Percentiles rank a stretch among this genome's conserved stretches.
These are phyloP conservation scores for Candidula unifasciata DNA, from an alignment of 2,888 invertebrate species.

Conservation along the genomic window DNA sequence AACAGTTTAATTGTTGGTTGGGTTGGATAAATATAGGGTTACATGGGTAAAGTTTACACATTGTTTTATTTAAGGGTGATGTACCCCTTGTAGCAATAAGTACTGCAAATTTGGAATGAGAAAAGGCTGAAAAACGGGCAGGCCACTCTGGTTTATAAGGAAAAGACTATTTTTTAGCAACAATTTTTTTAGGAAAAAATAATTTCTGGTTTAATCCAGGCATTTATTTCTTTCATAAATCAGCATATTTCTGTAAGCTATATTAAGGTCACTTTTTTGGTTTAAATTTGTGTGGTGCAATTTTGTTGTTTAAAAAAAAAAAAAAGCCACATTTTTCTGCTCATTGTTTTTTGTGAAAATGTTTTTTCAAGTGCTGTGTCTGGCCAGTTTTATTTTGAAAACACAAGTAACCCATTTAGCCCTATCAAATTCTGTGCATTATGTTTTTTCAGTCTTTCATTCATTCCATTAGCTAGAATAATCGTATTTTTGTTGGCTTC, in stretches of 20 bases:
- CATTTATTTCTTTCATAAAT: too few species aligned
- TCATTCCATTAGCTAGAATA: background rate
- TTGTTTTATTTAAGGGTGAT: background rate
- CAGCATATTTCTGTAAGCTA: too few species aligned
- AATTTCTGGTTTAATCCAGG: background rate
- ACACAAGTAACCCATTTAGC: slow-evolving; percentile 30
- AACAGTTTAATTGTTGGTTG: background rate
- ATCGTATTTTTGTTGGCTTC: background rate
- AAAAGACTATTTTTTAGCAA: background rate
- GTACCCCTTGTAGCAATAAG: background rate
- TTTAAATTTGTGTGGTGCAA: too few species aligned
- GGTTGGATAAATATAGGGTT: slow-evolving; percentile 26
- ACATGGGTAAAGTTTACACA: slow-evolving; percentile 26
- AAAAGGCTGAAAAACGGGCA: background rate
- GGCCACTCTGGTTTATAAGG: background rate
- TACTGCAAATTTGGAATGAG: background rate
- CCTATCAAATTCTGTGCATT: slow-evolving; percentile 10
- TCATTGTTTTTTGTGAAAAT: too few species aligned
- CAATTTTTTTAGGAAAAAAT: background rate
- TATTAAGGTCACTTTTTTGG: too few species aligned
- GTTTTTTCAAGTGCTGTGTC: too few species aligned
- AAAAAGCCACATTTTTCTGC: too few species aligned
- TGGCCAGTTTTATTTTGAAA: background rate
- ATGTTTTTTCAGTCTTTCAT: background rate
- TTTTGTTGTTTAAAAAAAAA: too few species aligned